phyloP scores from a whole-genome alignment of 2,113 vertebrate genomes.

The Thinocorus orbignyianus region DNA sequence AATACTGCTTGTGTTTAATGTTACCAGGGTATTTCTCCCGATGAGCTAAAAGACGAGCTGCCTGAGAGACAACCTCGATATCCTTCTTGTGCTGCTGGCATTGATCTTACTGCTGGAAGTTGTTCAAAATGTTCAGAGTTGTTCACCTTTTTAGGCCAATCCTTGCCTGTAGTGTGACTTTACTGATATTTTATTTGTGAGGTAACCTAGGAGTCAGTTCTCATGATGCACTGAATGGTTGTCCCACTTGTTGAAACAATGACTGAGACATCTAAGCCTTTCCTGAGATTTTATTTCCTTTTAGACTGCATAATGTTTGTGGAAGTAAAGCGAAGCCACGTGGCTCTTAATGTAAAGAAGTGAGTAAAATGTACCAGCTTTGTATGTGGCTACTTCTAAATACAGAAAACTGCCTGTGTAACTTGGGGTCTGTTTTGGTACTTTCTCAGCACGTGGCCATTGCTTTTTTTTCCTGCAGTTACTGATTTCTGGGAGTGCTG shows the following conservation, averaged over 20 bases:
- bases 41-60: slow-evolving; percentile 83
- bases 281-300: background rate
- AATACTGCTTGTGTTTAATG: slow-evolving; percentile 19
- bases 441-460: background rate
- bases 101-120: slow-evolving; percentile 25
- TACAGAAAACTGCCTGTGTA: background rate
- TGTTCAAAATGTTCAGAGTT: background rate
- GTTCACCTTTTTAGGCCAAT: slow-evolving; percentile 40
- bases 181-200: background rate
- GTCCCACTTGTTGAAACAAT: background rate
- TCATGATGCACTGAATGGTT: background rate
- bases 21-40: slow-evolving; percentile 79
- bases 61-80: slow-evolving; percentile 85
- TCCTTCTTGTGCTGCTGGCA: slow-evolving; percentile 72
- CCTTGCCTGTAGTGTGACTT: background rate
- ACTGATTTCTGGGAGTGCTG: background rate
- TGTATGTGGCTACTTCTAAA: background rate
- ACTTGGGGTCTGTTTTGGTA: background rate
- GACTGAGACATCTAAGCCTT: background rate
- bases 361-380: background rate
- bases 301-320: background rate
- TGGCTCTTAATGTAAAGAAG: slow-evolving; percentile 17
- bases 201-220: background rate
- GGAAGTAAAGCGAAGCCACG: background rate
- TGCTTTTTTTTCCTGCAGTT: slow-evolving; percentile 1